Evolutionary conservation across 1,140 invertebrate genomes (phyloP).

Genomic region (Oncopodura yosiiana): DNA sequence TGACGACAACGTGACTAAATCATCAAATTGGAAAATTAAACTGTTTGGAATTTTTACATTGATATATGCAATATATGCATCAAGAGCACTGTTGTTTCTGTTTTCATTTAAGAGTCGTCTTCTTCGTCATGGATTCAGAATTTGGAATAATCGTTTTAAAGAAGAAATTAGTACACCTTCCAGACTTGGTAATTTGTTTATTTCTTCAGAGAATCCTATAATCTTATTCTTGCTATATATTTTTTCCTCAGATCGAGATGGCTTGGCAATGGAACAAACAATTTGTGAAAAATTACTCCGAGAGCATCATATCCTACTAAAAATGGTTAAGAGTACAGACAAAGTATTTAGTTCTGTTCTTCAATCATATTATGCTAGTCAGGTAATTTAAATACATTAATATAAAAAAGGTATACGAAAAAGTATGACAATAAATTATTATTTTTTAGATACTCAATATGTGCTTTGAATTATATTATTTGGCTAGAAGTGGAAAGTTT

Average conservation of each 20-base stretch:
- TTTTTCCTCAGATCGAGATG: no score
- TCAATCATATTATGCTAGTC: constrained; percentile 30
- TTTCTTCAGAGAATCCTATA: no score
- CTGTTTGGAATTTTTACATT: constrained; percentile 16
- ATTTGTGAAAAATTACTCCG: constrained; percentile 15
- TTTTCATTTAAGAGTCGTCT: constrained; percentile 27
- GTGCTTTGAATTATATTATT: constrained; percentile 33
- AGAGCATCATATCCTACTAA: constrained; percentile 14
- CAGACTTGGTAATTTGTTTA: background rate
- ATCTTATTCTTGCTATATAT: no score
- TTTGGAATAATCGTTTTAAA: constrained; percentile 22
- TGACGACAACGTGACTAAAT: background rate
- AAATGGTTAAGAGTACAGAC: constrained; percentile 23
- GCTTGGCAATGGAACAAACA: no score
- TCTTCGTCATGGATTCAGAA: constrained; percentile 13
- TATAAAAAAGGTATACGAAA: background rate
- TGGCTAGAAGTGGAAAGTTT: constrained; percentile 19
- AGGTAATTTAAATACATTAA: constrained; percentile 16
- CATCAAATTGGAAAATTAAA: background rate
- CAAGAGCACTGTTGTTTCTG: constrained; percentile 22
- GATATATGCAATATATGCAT: constrained; percentile 28
- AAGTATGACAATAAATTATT: background rate
- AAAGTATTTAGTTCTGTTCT: constrained; percentile 26
- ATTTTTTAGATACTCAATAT: constrained; percentile 28
- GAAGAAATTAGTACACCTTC: background rate